Conservation (phyloP, 2,113 vertebrate genomes). For the Opisthocomus hoazin region DNA sequence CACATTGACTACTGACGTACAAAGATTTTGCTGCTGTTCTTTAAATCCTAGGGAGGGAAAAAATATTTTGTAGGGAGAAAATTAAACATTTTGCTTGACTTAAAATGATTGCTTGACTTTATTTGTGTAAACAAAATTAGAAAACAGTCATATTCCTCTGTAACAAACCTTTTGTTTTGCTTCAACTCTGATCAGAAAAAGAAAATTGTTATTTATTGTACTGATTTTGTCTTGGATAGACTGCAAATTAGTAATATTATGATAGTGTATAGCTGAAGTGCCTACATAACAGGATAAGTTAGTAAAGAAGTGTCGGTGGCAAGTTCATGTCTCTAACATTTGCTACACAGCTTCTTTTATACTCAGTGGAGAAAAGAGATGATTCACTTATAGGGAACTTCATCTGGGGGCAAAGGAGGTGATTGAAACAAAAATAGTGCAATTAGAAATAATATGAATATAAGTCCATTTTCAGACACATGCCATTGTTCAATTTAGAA, state of each 20-base stretch:
- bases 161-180: not conserved
- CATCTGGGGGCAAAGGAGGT: not conserved
- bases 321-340: not conserved
- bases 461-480: not conserved
- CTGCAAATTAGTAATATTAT: not conserved
- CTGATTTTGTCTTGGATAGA: not conserved
- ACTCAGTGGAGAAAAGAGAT: not conserved
- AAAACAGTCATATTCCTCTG: accelerated
- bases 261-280: not conserved
- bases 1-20: not conserved
- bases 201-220: not conserved
- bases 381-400: not conserved
- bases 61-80: not conserved
- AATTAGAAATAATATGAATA: not conserved
- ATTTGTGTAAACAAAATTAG: not conserved
- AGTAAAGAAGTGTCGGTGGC: not conserved
- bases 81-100: not conserved
- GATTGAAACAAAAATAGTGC: not conserved
- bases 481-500: not conserved
- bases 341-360: not conserved
- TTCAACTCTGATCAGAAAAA: not conserved
- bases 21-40: not conserved
- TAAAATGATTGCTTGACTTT: not conserved
- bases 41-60: not conserved
- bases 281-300: not conserved